Evolutionary conservation across 2,797 vertebrate genomes (phyloP).

Genomic region (Mormyrus proboscirostris): DNA sequence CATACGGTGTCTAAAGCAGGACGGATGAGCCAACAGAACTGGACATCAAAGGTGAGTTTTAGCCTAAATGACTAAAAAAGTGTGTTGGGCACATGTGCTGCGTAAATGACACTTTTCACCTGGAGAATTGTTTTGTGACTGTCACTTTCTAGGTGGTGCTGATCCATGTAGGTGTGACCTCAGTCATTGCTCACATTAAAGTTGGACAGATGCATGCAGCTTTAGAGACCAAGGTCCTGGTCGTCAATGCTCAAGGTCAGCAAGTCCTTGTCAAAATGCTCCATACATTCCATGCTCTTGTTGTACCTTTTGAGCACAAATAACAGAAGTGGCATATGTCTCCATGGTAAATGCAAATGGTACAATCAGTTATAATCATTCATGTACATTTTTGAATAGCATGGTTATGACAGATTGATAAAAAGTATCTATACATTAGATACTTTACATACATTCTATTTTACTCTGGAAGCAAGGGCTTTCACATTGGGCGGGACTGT

Average conservation of each 20-base stretch:
- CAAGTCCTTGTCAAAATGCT: neutral
- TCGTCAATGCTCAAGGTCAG: conserved; percentile 64
- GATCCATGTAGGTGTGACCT: conserved; percentile 63
- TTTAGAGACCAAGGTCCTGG: conserved; percentile 62
- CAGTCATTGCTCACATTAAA: conserved; percentile 68
- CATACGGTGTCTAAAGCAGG: conserved; percentile 69
- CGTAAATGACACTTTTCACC: neutral
- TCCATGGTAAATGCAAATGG: neutral
- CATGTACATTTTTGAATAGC: neutral
- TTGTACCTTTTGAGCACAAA: neutral
- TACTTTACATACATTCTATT: neutral
- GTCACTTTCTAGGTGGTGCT: conserved; percentile 58
- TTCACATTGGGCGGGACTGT: neutral
- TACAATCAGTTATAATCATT: neutral
- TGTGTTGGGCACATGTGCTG: neutral
- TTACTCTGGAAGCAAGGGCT: neutral
- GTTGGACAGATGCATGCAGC: conserved; percentile 65
- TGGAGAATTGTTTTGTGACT: neutral
- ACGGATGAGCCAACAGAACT: conserved; percentile 61
- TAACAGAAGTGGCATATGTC: neutral
- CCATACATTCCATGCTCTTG: neutral
- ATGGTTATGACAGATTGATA: neutral
- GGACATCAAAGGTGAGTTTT: conserved; percentile 63
- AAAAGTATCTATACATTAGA: neutral
- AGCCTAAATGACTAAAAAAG: neutral